Evolutionary conservation across 1,140 invertebrate genomes (phyloP), one percentile per base, ranked within the genome.

Genomic region (Anastrepha ludens): DNA sequence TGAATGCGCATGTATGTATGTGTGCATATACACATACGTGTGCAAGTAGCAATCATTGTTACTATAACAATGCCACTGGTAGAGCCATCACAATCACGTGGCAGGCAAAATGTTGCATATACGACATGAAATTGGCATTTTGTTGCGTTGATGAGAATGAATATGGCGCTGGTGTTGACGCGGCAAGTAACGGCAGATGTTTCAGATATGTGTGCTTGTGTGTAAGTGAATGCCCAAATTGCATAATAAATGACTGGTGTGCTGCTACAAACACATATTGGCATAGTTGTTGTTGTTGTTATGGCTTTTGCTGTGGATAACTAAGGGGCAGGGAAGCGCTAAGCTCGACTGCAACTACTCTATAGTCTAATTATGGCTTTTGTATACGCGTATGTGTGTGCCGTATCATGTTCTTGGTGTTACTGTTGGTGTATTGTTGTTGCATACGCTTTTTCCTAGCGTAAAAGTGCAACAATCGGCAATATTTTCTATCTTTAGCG

Each of bases 171-270:
- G 5, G 60, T 62, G 60, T 62, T 62, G 2, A 62, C 15, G 60
- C 15, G 60, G 13, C 60, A 62, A n/a, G 60, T 13, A 62, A 62
- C 15, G 60, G 60, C 60, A 17, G 9, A 62, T 62, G 15, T 62
- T 9, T 17, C 4, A 7, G 13, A 74, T 13, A 4, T 74, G 44
- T n/a, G n/a, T 44, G 8, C 9, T 8, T 86, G 39, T 62, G n/a
- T 47, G 15, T 60, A 64, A 39, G 58, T 44, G 20, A 20, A 64
- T 86, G 0, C 41, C 1, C 85, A 86, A 86, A 86, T 86, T 86
- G 85, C 85, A 86, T 65, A 86, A 86, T 64, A 86, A 86, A 86
- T 62, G 65, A 29, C 29, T 58, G 11, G 11, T n/a, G 39, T 70
- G 65, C 41, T 39, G 3, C n/a, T 86, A n/a, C 41, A 13, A n/a